phyloP scores from a whole-genome alignment of 2,888 invertebrate species.

The Dermolepida albohirtum region DNA sequence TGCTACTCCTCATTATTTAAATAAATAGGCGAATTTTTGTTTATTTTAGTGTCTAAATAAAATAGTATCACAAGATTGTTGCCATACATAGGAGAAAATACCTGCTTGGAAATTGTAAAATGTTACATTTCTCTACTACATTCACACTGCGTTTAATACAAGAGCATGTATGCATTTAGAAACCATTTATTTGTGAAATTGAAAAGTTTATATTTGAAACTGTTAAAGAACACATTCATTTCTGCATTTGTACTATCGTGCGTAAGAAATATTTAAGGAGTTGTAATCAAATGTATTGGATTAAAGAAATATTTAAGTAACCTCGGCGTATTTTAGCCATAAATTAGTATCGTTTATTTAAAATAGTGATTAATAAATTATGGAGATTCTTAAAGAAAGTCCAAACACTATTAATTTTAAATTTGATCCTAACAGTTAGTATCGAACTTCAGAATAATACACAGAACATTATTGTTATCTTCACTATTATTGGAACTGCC shows the following conservation, averaged over 20 bases:
- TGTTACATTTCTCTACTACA: too few relatives aligned
- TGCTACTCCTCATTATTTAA: too few relatives aligned
- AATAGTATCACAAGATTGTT: too few relatives aligned
- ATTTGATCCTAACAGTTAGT: not conserved
- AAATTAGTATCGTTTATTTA: constrained; percentile 7
- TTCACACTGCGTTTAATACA: constrained; percentile 10
- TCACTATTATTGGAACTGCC: too few relatives aligned
- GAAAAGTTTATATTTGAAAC: constrained; percentile 1
- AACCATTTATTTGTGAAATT: not conserved
- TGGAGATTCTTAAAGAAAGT: not conserved
- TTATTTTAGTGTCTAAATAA: too few relatives aligned
- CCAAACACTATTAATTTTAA: constrained; percentile 2
- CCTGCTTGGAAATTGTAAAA: too few relatives aligned
- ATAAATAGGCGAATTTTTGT: too few relatives aligned
- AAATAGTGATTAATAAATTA: constrained; percentile 1
- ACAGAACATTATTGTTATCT: too few relatives aligned
- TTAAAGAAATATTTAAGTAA: constrained; percentile 1
- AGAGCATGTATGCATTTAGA: not conserved
- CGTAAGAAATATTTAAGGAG: too few relatives aligned
- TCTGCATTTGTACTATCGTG: not conserved
- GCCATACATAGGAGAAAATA: too few relatives aligned
- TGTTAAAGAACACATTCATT: constrained; percentile 1
- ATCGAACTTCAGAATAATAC: too few relatives aligned
- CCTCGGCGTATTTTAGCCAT: not conserved
- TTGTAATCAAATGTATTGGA: too few relatives aligned